Base-by-base conservation (phyloP, 2,113 vertebrate genomes). In the Saguinus imperator region DNA sequence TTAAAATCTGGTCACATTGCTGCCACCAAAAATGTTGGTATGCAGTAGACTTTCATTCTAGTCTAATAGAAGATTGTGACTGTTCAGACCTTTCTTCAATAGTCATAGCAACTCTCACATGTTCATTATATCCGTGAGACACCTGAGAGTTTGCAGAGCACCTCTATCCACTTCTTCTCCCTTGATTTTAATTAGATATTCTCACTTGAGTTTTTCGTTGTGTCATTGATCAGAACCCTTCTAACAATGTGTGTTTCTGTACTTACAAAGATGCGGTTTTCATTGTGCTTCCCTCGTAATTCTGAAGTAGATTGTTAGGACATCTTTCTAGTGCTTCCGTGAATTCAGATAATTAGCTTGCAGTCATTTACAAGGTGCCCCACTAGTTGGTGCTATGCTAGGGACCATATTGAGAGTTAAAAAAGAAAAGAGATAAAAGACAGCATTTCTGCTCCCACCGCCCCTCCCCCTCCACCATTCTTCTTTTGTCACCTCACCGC, bases 221-320 rank as follows among this genome's bases (percentile, higher is more conserved):
- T 64, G 21, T 58, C 35, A n/a, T 58, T 70, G 18, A 75, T 20
- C 5, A 57, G 25, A 40, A 9, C 20, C 11, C 27, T 85, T 90
- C 43, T 72, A 57, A 50, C 18, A 45, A 61, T 27, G 27, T 6
- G 9, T 77, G 5, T 87, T 97, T 17, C 45, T 89, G 5, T 68
- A 77, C n/a, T 84, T 64, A 88, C 18, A 66, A 76, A 84, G 25
- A 77, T 76, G 16, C 12, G 48, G 21, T 40, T 96, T 92, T 64
- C n/a, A 5, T 27, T 73, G 72, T 89, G 35, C 85, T 91, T 92
- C 8, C 5, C 25, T 93, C 64, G 45, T 45, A 81, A 76, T 93
- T 90, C 86, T 94, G 58, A 94, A 96, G 50, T 72, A 97, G 76
- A 70, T 64, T 87, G 45, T 48, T 17, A 68, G 16, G 50, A 45